Base-by-base conservation (phyloP, 2,888 invertebrate genomes). In the Drosophila prostipennis region DNA sequence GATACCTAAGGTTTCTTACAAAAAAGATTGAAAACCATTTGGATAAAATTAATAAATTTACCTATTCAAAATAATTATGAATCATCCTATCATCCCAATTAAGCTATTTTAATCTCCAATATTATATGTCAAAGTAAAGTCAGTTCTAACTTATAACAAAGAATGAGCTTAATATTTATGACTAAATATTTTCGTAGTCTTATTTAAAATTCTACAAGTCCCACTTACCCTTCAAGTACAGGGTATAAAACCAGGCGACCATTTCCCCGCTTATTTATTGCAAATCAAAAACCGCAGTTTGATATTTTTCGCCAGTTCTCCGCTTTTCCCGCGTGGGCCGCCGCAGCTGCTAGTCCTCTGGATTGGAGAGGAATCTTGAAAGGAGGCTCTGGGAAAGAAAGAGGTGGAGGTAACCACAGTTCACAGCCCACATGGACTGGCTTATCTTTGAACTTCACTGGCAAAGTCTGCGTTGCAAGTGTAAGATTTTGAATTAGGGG, bases 401-500 rank as follows among this genome's bases (percentile, higher is more conserved):
- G 23, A 45, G 55, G 29, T 40, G 14, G 23, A 40, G 53, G 40
- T 23, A 19, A 34, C 43, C 54, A 34, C 19, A 32, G 54, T 19
- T 42, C 61, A 11, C 46, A 63, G 40, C 61, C 61, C 61, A 63
- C 61, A 63, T 48, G 64, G 64, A 26, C 32, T 46, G 64, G 37
- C 64, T 39, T 65, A 65, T 65, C 69, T 65, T 53, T 68, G 64
- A 65, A 68, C 55, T 65, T 65, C 55, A 68, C 43, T 16, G 32
- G 43, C 13, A 34, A 16, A 53, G 26, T 45, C 19, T 4, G 46
- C 39, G 16, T 40, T 23, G 58, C n/a, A n/a, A n/a, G n/a, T n/a
- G n/a, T n/a, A n/a, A n/a, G n/a, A n/a, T n/a, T n/a, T n/a, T n/a
- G n/a, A n/a, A n/a, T n/a, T n/a, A n/a, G n/a, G n/a, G n/a, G n/a